These are phyloP conservation scores for Therioaphis trifolii DNA, from an alignment of 2,888 invertebrate genomes.

Conservation along the genomic window DNA sequence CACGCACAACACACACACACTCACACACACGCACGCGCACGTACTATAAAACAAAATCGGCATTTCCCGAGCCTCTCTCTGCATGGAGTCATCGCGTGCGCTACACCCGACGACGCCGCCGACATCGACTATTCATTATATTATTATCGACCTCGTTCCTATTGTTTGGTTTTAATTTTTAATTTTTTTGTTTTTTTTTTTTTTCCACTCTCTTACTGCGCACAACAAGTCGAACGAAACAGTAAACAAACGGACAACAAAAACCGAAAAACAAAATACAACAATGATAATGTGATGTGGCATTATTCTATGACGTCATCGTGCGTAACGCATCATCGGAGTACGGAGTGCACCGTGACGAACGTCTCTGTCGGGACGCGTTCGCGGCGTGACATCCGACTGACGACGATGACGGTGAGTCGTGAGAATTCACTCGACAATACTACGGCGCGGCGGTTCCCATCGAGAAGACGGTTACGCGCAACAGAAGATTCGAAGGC, in stretches of 20 bases:
- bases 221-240: neutral
- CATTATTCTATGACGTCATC: conserved; percentile 25
- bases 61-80: conserved; percentile 37
- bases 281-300: neutral
- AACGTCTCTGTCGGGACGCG: too few relatives aligned
- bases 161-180: conserved; percentile 50
- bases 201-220: too few relatives aligned
- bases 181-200: conserved; percentile 19
- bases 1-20: too few relatives aligned
- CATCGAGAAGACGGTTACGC: too few relatives aligned
- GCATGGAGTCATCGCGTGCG: neutral
- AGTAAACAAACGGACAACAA: neutral
- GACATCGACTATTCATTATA: conserved; percentile 17
- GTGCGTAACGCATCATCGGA: too few relatives aligned
- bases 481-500: too few relatives aligned
- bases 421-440: too few relatives aligned
- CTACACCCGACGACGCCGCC: neutral
- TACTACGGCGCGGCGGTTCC: too few relatives aligned
- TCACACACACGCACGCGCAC: too few relatives aligned
- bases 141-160: conserved; percentile 53
- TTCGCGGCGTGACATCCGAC: too few relatives aligned
- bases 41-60: neutral
- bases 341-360: too few relatives aligned
- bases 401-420: too few relatives aligned
- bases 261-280: neutral